These are phyloP conservation scores for Trissolcus japonicus DNA, from an alignment of 2,888 invertebrate species.

Conservation along the genomic window DNA sequence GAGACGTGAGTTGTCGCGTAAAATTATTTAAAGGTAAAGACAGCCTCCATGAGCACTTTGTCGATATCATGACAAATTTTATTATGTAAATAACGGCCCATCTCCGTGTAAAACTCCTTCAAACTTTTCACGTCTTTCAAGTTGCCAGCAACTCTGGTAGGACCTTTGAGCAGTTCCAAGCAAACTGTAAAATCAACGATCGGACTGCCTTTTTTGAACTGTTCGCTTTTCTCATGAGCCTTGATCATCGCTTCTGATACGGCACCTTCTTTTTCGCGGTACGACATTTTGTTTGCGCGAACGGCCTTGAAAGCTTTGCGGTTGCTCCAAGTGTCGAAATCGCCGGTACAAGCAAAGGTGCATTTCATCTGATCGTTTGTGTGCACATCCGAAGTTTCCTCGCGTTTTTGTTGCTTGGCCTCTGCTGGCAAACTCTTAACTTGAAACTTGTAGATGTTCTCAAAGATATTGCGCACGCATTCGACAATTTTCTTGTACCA, in stretches of 20 bases:
- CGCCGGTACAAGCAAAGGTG: constrained; percentile 67
- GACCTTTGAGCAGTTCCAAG: constrained; percentile 64
- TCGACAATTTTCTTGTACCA: constrained; percentile 69
- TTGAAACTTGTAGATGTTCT: constrained; percentile 70
- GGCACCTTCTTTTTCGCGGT: constrained; percentile 71
- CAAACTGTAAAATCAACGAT: constrained; percentile 70
- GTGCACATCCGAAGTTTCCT: constrained; percentile 71
- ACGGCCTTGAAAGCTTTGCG: constrained; percentile 63
- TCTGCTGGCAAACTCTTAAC: constrained; percentile 60
- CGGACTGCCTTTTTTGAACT: constrained; percentile 34
- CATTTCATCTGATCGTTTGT: constrained; percentile 66
- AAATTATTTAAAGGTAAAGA: too few species aligned
- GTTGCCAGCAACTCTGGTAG: constrained; percentile 65
- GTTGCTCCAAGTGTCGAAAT: constrained; percentile 70
- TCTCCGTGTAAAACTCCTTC: background rate
- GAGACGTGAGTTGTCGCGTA: too few species aligned
- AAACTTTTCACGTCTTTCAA: constrained; percentile 40
- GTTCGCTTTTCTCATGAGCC: constrained; percentile 41
- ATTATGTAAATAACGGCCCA: constrained; percentile 55
- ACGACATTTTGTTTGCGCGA: constrained; percentile 61
- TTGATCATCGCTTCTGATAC: constrained; percentile 68
- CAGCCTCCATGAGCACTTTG: constrained; percentile 1
- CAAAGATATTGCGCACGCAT: constrained; percentile 68
- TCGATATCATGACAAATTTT: background rate
- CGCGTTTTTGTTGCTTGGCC: constrained; percentile 70